Evolutionary conservation across 1,140 invertebrate species (phyloP), one percentile per base, ranked within the genome.

Genomic region (Drosophila quadrilineata): DNA sequence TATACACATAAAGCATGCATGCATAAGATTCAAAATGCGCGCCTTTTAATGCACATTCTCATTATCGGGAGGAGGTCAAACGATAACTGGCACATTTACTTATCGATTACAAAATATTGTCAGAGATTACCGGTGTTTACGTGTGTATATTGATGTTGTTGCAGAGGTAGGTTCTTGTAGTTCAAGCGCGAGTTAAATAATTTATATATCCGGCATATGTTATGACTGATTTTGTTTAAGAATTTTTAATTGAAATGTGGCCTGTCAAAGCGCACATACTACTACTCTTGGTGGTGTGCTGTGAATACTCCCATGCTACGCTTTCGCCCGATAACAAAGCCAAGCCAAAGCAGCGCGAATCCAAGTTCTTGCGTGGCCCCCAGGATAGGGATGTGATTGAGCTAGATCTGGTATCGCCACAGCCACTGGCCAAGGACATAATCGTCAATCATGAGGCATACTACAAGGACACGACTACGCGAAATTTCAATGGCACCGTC

Each of bases 401-500:
- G 40, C 91, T 94, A 79, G 92, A 92, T 67, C 90, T 97, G 52
- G 93, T 97, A 0, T 90, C 90, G 3, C 91, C 93, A 73, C 91
- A 93, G 41, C 91, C 93, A 1, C 92, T 92, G 71, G 90, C 91
- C 8, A 93, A 93, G 76, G 95, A 96, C 66, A 96, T 98, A 59
- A 69, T 97, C 49, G 91, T 92, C 53, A 94, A 97, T 86, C 92
- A 95, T 90, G 92, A 92, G 31, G 91, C 93, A 0, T 97, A 94
- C 89, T 93, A 93, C 86, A 93, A 93, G 71, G 92, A 96, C 49
- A 94, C 93, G 4, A 90, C 91, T 3, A 68, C 90, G 0, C 92
- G 93, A 68, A 92, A 93, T 71, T 95, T 96, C 88, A 91, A 93
- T 59, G 94, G 94, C 17, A 91, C 93, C 9, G 93, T 95, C 16